phyloP scores from a whole-genome alignment of 2,113 vertebrate species.

The Paradoxurus hermaphroditus region DNA sequence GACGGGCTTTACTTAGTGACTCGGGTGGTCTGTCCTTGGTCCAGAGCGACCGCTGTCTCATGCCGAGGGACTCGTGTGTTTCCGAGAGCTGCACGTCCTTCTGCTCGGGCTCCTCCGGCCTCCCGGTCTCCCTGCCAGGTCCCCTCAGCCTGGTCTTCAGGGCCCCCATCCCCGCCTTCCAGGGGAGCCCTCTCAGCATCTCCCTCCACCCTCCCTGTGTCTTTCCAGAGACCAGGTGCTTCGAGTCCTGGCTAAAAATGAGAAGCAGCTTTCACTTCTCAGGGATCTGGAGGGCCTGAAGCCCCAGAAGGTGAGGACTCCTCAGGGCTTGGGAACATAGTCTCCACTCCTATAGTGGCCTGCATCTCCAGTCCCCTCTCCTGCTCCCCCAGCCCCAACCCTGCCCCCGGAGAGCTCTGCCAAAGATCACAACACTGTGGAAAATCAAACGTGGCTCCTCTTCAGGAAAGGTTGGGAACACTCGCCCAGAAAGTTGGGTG shows the following conservation, averaged over 20 bases:
- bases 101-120: neutral
- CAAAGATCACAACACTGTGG: neutral
- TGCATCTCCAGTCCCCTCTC: rapidly evolving
- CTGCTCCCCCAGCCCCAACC: neutral
- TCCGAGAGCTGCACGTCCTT: neutral
- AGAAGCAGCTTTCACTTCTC: slow-evolving; percentile 84
- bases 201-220: neutral
- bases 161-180: neutral
- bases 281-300: slow-evolving; percentile 78
- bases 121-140: neutral
- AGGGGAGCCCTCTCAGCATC: neutral
- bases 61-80: neutral
- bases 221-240: slow-evolving; percentile 92
- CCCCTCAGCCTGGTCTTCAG: neutral
- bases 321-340: neutral
- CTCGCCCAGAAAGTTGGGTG: neutral
- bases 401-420: neutral
- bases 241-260: slow-evolving; percentile 81
- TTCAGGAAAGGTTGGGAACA: neutral
- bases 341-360: rapidly evolving
- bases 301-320: slow-evolving; percentile 84
- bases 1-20: neutral
- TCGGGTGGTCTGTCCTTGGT: neutral
- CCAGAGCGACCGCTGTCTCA: neutral
- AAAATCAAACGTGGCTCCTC: neutral